Conservation (phyloP, 2,113 vertebrate species). For the Thunnus maccoyii region DNA sequence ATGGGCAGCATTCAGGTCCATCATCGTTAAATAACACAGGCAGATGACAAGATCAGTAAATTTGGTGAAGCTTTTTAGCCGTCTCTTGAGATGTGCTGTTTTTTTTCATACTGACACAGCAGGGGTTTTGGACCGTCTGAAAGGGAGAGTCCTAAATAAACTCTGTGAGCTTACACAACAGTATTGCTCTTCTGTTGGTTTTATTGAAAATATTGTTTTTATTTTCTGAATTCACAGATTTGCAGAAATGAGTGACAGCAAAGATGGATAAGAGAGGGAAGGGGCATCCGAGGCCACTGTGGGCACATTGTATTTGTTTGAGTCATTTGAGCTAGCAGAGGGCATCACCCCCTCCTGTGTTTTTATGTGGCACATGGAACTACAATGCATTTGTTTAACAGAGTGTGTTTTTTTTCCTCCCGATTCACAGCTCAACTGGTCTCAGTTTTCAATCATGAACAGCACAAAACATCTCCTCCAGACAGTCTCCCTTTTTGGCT, state of each 20-base stretch:
- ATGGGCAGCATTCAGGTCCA: slow-evolving; percentile 37
- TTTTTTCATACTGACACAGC: slow-evolving; percentile 37
- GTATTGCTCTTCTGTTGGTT: not conserved
- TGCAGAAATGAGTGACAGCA: not conserved
- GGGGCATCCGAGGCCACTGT: not conserved
- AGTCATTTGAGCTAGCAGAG: slow-evolving; percentile 2
- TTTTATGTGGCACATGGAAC: slow-evolving; percentile 18
- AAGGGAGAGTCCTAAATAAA: slow-evolving; percentile 7
- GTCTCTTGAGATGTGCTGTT: slow-evolving; percentile 22
- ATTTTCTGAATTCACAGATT: not conserved
- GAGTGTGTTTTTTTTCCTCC: slow-evolving; percentile 1
- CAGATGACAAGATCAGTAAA: slow-evolving; percentile 44
- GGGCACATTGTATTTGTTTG: not conserved
- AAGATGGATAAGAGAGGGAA: not conserved
- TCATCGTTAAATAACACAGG: slow-evolving; percentile 27
- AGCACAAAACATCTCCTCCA: slow-evolving; percentile 61
- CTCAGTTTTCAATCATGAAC: slow-evolving; percentile 55
- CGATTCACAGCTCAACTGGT: slow-evolving; percentile 23
- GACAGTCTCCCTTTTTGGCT: slow-evolving; percentile 44
- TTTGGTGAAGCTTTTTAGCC: slow-evolving; percentile 24
- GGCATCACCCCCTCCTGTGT: not conserved
- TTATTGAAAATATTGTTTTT: slow-evolving; percentile 10
- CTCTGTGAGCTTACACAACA: not conserved
- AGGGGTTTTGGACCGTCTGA: slow-evolving; percentile 11
- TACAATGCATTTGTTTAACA: slow-evolving; percentile 16